Conservation (phyloP, 2,888 invertebrate genomes). For the Euphydryas editha region DNA sequence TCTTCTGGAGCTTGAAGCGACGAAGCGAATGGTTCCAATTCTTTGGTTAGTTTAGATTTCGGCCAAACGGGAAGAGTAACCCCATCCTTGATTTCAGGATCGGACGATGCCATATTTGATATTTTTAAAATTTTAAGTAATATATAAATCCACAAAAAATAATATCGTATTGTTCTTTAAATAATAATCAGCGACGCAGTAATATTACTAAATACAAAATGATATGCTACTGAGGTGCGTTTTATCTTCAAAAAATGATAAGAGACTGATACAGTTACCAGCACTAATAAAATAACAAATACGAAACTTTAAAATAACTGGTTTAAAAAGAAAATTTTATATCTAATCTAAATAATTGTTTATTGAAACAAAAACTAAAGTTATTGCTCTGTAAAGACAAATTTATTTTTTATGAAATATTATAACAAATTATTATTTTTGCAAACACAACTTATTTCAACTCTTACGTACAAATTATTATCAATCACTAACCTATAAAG, state of each 20-base stretch:
- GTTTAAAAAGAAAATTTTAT: conserved; percentile 39
- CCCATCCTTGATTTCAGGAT: conserved; percentile 76
- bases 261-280: conserved; percentile 67
- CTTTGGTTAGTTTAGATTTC: conserved; percentile 85
- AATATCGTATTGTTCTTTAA: background rate
- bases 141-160: conserved; percentile 30
- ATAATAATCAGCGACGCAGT: conserved; percentile 51
- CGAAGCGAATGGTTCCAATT: conserved; percentile 75
- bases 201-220: conserved; percentile 49
- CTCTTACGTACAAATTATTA: too few relatives aligned
- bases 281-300: conserved; percentile 47
- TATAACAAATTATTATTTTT: too few relatives aligned
- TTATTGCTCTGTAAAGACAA: background rate
- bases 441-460: too few relatives aligned
- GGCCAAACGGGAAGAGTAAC: conserved; percentile 89
- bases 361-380: too few relatives aligned
- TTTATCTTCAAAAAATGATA: conserved; percentile 80
- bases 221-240: conserved; percentile 43
- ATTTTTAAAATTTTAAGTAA: conserved; percentile 26
- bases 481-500: too few relatives aligned
- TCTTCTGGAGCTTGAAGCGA: conserved; percentile 91
- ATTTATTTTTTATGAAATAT: too few relatives aligned
- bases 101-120: conserved; percentile 74
- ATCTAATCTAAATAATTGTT: too few relatives aligned
- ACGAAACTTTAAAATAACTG: conserved; percentile 42